These are phyloP conservation scores for Harpagifer antarcticus DNA, from an alignment of 2,797 vertebrate species.

Conservation along the genomic window DNA sequence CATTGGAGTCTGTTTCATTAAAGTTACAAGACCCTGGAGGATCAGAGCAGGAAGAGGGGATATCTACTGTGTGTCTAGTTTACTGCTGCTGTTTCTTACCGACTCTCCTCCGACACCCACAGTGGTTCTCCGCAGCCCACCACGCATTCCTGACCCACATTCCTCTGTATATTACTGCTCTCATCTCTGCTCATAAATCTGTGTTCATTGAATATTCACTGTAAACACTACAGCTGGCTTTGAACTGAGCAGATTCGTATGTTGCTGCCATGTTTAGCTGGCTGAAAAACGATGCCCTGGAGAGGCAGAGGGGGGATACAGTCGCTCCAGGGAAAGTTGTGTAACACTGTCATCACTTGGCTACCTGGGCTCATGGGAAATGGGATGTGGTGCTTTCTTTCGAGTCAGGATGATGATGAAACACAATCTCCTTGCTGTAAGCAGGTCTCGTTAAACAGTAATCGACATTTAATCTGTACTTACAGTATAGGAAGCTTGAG, in stretches of 20 bases:
- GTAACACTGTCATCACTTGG: slow-evolving; percentile 44
- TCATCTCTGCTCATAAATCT: slow-evolving; percentile 43
- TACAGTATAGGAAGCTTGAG: slow-evolving; percentile 7
- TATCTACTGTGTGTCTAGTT: slow-evolving; percentile 34
- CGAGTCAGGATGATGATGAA: slow-evolving; percentile 7
- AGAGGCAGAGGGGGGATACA: not conserved
- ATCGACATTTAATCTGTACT: slow-evolving; percentile 34
- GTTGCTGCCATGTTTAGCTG: slow-evolving; percentile 36
- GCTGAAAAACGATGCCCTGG: not conserved
- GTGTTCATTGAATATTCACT: slow-evolving; percentile 51
- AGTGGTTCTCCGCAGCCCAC: slow-evolving; percentile 45
- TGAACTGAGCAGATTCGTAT: slow-evolving; percentile 39
- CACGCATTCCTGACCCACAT: slow-evolving; percentile 72
- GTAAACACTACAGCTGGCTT: slow-evolving; percentile 48
- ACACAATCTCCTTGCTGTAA: slow-evolving; percentile 11
- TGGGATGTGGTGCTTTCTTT: not conserved
- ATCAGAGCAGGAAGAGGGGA: slow-evolving; percentile 37
- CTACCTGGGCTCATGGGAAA: slow-evolving; percentile 52
- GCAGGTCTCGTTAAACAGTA: slow-evolving; percentile 9
- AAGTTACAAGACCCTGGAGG: slow-evolving; percentile 52
- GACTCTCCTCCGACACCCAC: slow-evolving; percentile 54
- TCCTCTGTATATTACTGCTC: slow-evolving; percentile 48
- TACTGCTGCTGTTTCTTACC: slow-evolving; percentile 38
- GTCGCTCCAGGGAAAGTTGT: slow-evolving; percentile 30
- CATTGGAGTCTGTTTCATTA: slow-evolving; percentile 49